These are phyloP conservation scores for Pogonocichla stellata DNA, from an alignment of 2,113 vertebrate genomes.

Conservation along the genomic window DNA sequence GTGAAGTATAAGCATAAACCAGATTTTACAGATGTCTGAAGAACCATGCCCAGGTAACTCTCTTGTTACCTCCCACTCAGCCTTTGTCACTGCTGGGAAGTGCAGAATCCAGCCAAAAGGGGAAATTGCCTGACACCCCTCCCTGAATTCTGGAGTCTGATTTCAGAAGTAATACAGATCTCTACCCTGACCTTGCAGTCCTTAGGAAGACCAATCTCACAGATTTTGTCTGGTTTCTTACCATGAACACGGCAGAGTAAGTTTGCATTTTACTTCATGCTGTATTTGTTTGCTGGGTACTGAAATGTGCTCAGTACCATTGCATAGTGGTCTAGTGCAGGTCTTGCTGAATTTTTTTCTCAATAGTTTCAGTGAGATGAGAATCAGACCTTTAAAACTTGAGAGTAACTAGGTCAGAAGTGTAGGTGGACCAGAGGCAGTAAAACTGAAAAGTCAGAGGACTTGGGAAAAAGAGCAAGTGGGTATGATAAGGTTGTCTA, in stretches of 20 bases:
- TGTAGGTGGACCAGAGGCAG: not conserved
- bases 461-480: not conserved
- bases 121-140: not conserved
- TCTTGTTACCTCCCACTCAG: not conserved
- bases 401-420: not conserved
- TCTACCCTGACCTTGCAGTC: not conserved
- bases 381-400: not conserved
- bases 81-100: not conserved
- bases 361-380: not conserved
- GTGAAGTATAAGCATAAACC: not conserved
- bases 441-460: not conserved
- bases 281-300: not conserved
- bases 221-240: not conserved
- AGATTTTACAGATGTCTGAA: rapidly evolving
- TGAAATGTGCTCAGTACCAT: not conserved
- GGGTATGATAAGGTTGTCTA: not conserved
- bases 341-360: not conserved
- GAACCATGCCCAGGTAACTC: not conserved
- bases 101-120: not conserved
- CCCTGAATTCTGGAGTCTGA: not conserved
- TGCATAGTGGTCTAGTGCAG: not conserved
- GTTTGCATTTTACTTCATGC: not conserved
- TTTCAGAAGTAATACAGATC: not conserved
- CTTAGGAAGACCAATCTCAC: not conserved
- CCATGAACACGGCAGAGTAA: not conserved